Base-by-base conservation (phyloP, 2,888 invertebrate genomes). In the Drosophila buzzatii region DNA sequence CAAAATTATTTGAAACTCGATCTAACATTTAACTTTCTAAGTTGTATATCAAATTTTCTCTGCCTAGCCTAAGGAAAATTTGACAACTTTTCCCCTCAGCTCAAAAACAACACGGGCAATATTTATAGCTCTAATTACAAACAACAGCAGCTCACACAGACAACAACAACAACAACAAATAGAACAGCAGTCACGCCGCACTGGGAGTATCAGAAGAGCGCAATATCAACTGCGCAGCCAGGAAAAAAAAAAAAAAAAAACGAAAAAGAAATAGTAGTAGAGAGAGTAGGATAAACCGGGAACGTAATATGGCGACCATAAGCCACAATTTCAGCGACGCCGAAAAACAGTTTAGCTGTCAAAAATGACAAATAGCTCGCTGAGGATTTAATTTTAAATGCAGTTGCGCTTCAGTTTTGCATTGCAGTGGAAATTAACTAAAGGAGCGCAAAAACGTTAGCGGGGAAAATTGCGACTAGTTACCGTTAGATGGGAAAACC, bases 381-480 rank as follows among this genome's bases (percentile, higher is more conserved):
- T 61, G 68, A 79, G 89, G 88, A 88, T 90, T 88, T 90, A 75
- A 88, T 89, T 89, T 90, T 72, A 76, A 90, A 88, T 90, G 89
- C 85, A 88, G 69, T 69, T 67, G 49, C 41, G 81, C 69, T 45
- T 62, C 63, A 39, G 56, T 51, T 56, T 79, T 71, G 70, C 80
- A 73, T 71, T 80, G 86, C 90, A 82, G 77, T 82, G 74, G 67
- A 84, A 88, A 90, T 82, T 76, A 82, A 87, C 76, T 76, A 66
- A 70, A 59, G 76, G 58, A 70, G 82, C 65, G 70, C 81, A 61
- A 63, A 65, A 70, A 63, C 41, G 31, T 63, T 67, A 67, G 56
- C 57, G 47, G 76, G 62, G 60, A 61, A 79, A 79, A 59, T 53
- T 56, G 33, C 18, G 31, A 51, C 33, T 51, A 14, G 51, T 33